A percentile compares a stretch with the other conserved stretches of the same genome.
Conservation (phyloP, 2,797 vertebrate species). For the Carcharodon carcharias region DNA sequence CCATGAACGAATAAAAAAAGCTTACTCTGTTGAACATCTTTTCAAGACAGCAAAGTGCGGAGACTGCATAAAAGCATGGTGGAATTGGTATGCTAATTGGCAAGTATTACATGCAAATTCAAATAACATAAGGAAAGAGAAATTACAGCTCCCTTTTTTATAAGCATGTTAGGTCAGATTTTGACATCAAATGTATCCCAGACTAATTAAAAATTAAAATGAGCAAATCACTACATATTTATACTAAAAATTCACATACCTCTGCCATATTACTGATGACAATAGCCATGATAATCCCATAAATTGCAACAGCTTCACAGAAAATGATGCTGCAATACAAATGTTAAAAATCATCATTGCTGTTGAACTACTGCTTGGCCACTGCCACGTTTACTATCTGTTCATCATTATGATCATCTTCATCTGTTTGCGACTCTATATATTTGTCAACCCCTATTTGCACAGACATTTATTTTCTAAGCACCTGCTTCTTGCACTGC, state of each 20-base stretch:
- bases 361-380: not conserved
- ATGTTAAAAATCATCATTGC: not conserved
- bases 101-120: not conserved
- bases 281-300: slow-evolving; percentile 99
- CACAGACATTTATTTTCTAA: not conserved
- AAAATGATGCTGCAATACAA: slow-evolving; percentile 80
- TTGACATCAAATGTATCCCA: not conserved
- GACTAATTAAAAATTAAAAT: not conserved
- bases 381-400: not conserved
- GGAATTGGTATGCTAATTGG: not conserved
- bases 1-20: not conserved
- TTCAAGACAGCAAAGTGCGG: not conserved
- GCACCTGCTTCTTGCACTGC: not conserved
- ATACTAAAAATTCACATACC: slow-evolving; percentile 56
- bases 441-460: not conserved
- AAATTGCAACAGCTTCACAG: slow-evolving; percentile 97
- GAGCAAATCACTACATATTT: not conserved
- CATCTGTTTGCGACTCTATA: too few species aligned
- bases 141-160: not conserved
- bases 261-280: slow-evolving; percentile 97
- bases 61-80: not conserved
- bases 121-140: not conserved
- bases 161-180: not conserved
- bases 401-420: not conserved
- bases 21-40: not conserved